These are phyloP conservation scores for Tauraco erythrolophus DNA, from an alignment of 2,113 vertebrate genomes.

Conservation along the genomic window DNA sequence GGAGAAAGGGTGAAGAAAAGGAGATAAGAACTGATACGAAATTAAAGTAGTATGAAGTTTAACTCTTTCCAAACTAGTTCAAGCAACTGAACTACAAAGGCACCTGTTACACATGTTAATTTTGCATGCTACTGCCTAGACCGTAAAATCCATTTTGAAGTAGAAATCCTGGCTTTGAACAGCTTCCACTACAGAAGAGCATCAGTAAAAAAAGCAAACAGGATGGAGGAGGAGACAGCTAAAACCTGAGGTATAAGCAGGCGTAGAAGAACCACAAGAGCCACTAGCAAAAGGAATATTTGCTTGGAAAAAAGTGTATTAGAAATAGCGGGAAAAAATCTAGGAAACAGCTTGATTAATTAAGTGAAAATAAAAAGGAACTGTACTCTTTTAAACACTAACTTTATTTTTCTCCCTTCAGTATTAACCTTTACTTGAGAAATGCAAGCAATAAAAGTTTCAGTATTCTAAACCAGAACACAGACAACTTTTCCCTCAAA, in stretches of 20 bases:
- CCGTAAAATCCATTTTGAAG: background rate
- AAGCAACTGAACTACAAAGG: background rate
- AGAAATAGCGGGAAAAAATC: background rate
- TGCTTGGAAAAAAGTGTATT: background rate
- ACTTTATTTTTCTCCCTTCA: background rate
- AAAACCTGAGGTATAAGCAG: background rate
- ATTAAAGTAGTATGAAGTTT: background rate
- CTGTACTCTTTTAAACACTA: background rate
- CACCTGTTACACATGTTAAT: rapidly evolving
- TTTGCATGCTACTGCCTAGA: background rate
- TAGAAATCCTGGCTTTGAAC: background rate
- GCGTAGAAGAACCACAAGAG: background rate
- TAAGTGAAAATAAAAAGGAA: background rate
- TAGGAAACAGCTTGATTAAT: background rate
- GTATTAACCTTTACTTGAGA: background rate
- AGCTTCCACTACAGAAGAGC: background rate
- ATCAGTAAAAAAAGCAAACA: background rate
- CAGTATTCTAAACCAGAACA: background rate
- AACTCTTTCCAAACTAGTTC: background rate
- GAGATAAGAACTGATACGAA: background rate
- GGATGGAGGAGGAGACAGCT: background rate
- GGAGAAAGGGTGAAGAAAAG: background rate
- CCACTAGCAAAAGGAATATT: background rate
- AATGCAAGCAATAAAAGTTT: background rate
- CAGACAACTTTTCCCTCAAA: background rate